Evolutionary conservation across 2,113 vertebrate genomes (phyloP), one percentile per base, ranked within the genome.

Genomic region (Clarias macrocephalus): DNA sequence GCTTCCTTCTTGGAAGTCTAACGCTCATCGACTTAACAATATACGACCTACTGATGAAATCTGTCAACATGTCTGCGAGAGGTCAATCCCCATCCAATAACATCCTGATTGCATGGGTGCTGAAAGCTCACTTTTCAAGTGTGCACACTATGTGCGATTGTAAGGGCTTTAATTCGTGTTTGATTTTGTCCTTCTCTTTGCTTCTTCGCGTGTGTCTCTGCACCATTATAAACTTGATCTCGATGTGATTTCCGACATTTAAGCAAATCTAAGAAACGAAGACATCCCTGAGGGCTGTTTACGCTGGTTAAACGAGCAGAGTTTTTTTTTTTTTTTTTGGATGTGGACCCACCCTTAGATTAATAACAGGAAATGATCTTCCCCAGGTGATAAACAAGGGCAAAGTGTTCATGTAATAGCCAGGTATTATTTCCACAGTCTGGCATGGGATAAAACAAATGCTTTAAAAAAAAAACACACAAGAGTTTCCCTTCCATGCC

Each of bases 21-120:
- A 84, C 59, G 65, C 68, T 70, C 48, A 28, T 33, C 33, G 63
- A 70, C 48, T 82, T 82, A 48, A 65, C 80, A 82, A n/a, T 68
- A 85, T 76, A 85, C 62, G 70, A 52, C 62, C 60, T 66, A 82
- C 66, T 48, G 76, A 80, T 80, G 85, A 80, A 86, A 59, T 63
- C 77, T 70, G 57, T 87, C 86, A 77, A 16, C 76, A 5, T 66
- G 80, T 37, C 86, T 75, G 54, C 56, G 68, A 81, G 65, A 66
- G 84, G 87, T 88, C 87, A 82, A 82, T 65, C 70, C 72, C 73
- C 81, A 79, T 81, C 80, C 77, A 89, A 86, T 86, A 89, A 89
- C 80, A 83, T 83, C 72, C 88, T 79, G 84, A 83, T 86, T 21
- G 62, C 66, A 79, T 30, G 25, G 33, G 48, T 82, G 84, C 70